Percentiles rank a stretch among this genome's conserved stretches.
Evolutionary conservation across 2,888 invertebrate species (phyloP).

Genomic region (Chorisops tibialis): DNA sequence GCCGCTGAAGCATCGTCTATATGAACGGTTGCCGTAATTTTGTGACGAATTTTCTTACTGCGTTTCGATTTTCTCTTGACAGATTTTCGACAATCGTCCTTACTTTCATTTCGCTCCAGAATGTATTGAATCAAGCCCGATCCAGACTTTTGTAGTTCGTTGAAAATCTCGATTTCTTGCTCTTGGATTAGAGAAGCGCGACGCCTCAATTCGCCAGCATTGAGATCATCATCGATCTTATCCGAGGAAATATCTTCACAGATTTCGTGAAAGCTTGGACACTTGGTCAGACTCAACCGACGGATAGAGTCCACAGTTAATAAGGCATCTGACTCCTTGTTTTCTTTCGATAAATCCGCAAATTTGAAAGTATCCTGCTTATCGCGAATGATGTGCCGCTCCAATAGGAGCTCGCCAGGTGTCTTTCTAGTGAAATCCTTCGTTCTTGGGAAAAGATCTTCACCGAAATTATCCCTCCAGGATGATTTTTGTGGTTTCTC

Average conservation of each 20-base stretch:
- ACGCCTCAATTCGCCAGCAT: slow-evolving; percentile 55
- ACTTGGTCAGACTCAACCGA: slow-evolving; percentile 47
- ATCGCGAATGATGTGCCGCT: slow-evolving; percentile 69
- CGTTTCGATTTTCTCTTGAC: slow-evolving; percentile 42
- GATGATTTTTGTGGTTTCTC: slow-evolving; percentile 35
- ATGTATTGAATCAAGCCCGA: slow-evolving; percentile 47
- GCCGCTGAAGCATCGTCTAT: slow-evolving; percentile 41
- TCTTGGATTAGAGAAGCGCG: slow-evolving; percentile 58
- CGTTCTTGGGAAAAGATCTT: slow-evolving; percentile 52
- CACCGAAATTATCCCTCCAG: slow-evolving; percentile 65
- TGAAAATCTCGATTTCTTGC: slow-evolving; percentile 47
- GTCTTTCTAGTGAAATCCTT: slow-evolving; percentile 56
- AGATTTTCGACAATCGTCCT: slow-evolving; percentile 40
- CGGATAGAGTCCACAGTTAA: slow-evolving; percentile 40
- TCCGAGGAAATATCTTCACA: slow-evolving; percentile 57
- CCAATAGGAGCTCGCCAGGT: slow-evolving; percentile 70
- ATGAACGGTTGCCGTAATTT: slow-evolving; percentile 48
- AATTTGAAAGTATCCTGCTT: slow-evolving; percentile 45
- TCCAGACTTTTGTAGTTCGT: slow-evolving; percentile 47
- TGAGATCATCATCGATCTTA: slow-evolving; percentile 55
- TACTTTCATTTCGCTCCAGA: slow-evolving; percentile 44
- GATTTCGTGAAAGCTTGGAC: slow-evolving; percentile 57
- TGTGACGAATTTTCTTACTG: slow-evolving; percentile 46
- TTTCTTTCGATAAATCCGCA: neutral
- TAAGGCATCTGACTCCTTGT: slow-evolving; percentile 37